Conservation (phyloP, 2,888 invertebrate genomes). For the Sarcophaga rosellei region DNA sequence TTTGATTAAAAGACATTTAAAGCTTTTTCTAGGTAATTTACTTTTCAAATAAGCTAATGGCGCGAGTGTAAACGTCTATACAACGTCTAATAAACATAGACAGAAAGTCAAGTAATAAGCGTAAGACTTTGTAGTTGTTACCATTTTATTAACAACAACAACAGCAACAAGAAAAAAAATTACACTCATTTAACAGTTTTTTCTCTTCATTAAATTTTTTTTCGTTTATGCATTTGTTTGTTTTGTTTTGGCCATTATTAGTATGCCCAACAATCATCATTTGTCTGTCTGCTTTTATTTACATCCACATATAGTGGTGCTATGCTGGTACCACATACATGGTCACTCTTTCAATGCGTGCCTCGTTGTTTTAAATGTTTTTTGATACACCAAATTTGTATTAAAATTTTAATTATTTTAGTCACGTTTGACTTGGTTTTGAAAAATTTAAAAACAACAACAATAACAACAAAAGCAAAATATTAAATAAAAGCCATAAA, state of each 20-base stretch:
- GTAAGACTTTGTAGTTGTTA: background rate
- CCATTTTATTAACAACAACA: background rate
- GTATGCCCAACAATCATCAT: background rate
- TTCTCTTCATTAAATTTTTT: too few species aligned
- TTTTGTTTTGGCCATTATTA: too few species aligned
- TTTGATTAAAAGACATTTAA: constrained; percentile 36
- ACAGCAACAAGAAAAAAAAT: too few species aligned
- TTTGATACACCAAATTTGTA: constrained; percentile 48
- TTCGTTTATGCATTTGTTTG: too few species aligned
- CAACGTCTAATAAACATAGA: background rate
- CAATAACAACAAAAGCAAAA: too few species aligned
- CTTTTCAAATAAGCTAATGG: background rate
- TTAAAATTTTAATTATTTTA: constrained; percentile 58
- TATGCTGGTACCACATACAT: background rate
- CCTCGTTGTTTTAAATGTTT: constrained; percentile 37
- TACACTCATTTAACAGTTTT: too few species aligned
- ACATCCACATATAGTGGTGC: background rate
- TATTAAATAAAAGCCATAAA: background rate
- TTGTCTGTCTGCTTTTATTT: background rate
- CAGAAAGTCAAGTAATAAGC: background rate
- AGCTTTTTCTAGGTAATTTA: constrained; percentile 14
- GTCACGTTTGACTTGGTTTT: constrained; percentile 65
- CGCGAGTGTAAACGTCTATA: too few species aligned
- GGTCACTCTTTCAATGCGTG: constrained; percentile 45
- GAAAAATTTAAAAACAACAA: constrained; percentile 3